Evolutionary conservation across 2,113 vertebrate species (phyloP), one percentile per base, ranked within the genome.

Genomic region (Pseudolaguvia tuberculata): DNA sequence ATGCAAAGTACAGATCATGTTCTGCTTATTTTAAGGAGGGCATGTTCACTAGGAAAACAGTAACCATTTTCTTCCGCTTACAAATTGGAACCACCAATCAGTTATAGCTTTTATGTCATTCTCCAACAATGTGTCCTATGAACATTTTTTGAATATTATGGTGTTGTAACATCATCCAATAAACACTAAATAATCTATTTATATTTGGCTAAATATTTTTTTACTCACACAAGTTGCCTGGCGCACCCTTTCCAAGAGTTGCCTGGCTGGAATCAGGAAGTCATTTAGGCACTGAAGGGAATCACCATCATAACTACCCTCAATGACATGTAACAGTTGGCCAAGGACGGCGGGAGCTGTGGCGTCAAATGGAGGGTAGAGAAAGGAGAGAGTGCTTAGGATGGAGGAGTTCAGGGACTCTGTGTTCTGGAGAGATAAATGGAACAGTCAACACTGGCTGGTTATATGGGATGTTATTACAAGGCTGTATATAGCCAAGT

Each of bases 241-340:
- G 18, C 92, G 91, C 72, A 96, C 86, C 10, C 88, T 91, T 75
- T 96, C 92, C 73, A 96, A 89, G 78, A 97, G 91, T 65, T 92
- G 91, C 82, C 94, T 94, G 84, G 93, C 92, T 0, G 95, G 95
- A 78, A 96, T 90, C 80, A 98, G 89, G 86, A 98, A 97, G 83
- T 94, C 90, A 75, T 94, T 87, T 57, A 96, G 88, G 84, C 94
- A 95, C 77, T 87, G 88, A 21, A 98, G 91, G 29, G 93, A 90
- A 0, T 97, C 93, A 0, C 94, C 92, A 0, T 15, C 85, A 87
- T 92, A 98, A 80, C 82, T 84, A 57, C 86, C 87, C 52, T 96
- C 93, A 23, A 94, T 90, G 73, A 94, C 88, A 17, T 91, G 89
- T 69, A 97, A 94, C 72, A 98, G 91, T 84, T 98, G 94, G 78